These are phyloP conservation scores for Stenodera caucasica DNA, from an alignment of 2,888 invertebrate genomes.

Conservation along the genomic window DNA sequence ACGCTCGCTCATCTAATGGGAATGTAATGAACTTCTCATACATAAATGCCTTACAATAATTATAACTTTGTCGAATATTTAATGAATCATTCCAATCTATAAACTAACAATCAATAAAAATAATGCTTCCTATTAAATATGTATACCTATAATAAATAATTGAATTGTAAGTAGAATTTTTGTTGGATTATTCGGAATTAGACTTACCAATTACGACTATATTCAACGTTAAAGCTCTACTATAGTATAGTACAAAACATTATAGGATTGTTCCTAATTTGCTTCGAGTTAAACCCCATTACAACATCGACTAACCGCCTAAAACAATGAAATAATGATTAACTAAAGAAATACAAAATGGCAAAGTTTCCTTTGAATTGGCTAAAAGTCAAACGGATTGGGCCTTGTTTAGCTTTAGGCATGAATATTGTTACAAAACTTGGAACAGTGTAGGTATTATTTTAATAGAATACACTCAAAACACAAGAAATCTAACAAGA, in stretches of 20 bases:
- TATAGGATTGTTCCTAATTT: conserved; percentile 26
- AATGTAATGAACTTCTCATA: conserved; percentile 30
- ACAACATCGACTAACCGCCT: conserved; percentile 39
- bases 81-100: too few species aligned
- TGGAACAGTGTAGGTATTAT: conserved; percentile 14
- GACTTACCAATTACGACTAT: conserved; percentile 48
- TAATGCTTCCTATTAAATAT: neutral
- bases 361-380: conserved; percentile 43
- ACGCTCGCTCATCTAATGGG: conserved; percentile 30
- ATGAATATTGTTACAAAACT: conserved; percentile 29
- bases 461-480: too few species aligned
- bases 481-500: too few species aligned
- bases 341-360: conserved; percentile 48
- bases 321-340: conserved; percentile 52
- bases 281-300: conserved; percentile 40
- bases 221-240: conserved; percentile 36
- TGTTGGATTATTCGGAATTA: neutral
- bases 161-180: neutral
- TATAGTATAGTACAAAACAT: conserved; percentile 10
- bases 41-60: conserved; percentile 22
- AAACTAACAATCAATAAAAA: neutral
- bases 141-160: neutral
- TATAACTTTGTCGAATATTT: conserved; percentile 16
- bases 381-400: conserved; percentile 42
- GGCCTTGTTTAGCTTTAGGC: conserved; percentile 38